Evolutionary conservation across 1,140 invertebrate species (phyloP).

Genomic region (Diplogasteroides magnus): DNA sequence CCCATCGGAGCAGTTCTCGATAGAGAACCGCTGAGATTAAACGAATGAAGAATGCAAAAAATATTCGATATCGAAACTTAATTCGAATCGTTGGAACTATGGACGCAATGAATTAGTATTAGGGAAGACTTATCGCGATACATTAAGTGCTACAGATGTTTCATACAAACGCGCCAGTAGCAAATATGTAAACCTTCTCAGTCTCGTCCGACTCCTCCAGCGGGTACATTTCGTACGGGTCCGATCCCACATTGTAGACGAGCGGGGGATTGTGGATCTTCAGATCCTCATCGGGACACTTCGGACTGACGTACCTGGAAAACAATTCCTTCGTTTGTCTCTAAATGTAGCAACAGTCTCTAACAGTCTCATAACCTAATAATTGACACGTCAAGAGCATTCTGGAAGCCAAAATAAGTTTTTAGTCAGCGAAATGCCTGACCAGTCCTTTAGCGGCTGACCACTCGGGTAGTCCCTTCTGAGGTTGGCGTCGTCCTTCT

Average conservation of each 20-base stretch:
- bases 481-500: slow-evolving; percentile 41
- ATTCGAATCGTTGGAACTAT: too few species aligned
- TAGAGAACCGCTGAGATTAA: too few species aligned
- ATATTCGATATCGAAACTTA: too few species aligned
- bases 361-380: not conserved
- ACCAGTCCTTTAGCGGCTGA: slow-evolving; percentile 46
- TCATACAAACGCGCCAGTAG: not conserved
- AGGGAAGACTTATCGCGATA: too few species aligned
- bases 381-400: too few species aligned
- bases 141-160: too few species aligned
- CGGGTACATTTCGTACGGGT: slow-evolving; percentile 48
- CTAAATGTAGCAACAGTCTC: not conserved
- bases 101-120: too few species aligned
- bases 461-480: slow-evolving; percentile 48
- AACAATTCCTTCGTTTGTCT: not conserved
- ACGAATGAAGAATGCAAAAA: too few species aligned
- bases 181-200: not conserved
- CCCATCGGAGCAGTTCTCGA: too few species aligned
- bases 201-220: slow-evolving; percentile 19
- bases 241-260: slow-evolving; percentile 42
- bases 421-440: not conserved
- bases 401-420: too few species aligned
- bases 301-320: slow-evolving; percentile 52
- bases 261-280: slow-evolving; percentile 46
- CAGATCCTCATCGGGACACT: slow-evolving; percentile 47